Percentiles rank a stretch among this genome's conserved stretches.
Conservation (phyloP, 30 jellyfish, hydroid and myxozoan genomes). For the Aurelia aurita region DNA sequence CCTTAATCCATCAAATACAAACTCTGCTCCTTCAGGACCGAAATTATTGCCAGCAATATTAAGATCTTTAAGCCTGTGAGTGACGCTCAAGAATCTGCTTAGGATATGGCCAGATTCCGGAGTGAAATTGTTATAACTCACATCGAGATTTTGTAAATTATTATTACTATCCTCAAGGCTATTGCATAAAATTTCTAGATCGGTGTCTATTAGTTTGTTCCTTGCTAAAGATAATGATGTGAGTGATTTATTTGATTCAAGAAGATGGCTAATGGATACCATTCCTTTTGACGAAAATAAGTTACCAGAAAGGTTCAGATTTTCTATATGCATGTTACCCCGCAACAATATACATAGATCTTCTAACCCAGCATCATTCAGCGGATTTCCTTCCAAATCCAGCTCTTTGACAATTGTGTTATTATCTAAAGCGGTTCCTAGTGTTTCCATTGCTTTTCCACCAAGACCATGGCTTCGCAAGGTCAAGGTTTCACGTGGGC, state of each 20-base stretch:
- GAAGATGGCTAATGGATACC: slow-evolving; percentile 51
- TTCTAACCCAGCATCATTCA: slow-evolving; percentile 53
- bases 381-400: slow-evolving; percentile 54
- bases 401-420: slow-evolving; percentile 55
- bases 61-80: slow-evolving; percentile 27
- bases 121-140: slow-evolving; percentile 66
- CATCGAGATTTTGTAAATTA: slow-evolving; percentile 36
- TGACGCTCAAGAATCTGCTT: slow-evolving; percentile 27
- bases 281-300: slow-evolving; percentile 54
- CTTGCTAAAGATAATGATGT: slow-evolving; percentile 28
- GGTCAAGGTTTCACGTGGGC: slow-evolving; percentile 34
- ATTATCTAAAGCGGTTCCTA: slow-evolving; percentile 23
- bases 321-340: slow-evolving; percentile 45
- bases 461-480: slow-evolving; percentile 65
- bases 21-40: slow-evolving; percentile 46
- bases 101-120: slow-evolving; percentile 54
- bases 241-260: slow-evolving; percentile 55
- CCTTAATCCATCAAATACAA: slow-evolving; percentile 39
- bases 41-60: slow-evolving; percentile 55
- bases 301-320: slow-evolving; percentile 37
- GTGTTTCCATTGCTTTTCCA: slow-evolving; percentile 11
- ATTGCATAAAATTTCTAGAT: slow-evolving; percentile 59
- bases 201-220: slow-evolving; percentile 56
- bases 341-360: slow-evolving; percentile 58
- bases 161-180: slow-evolving; percentile 56